Conservation (phyloP, 2,113 vertebrate species). For the Abramis brama region DNA sequence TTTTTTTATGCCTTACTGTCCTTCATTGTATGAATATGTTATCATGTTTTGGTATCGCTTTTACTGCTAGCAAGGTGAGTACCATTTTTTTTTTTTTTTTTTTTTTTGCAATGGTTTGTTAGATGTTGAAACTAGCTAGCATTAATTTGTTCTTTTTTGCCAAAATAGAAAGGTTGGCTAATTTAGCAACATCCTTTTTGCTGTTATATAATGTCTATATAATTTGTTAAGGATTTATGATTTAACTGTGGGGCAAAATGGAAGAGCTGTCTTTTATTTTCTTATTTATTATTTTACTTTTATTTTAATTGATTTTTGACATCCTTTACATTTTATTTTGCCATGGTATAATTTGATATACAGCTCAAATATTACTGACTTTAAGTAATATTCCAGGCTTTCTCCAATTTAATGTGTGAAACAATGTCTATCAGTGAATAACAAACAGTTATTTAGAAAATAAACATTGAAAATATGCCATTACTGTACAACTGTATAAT, state of each 20-base stretch:
- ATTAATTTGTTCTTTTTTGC: conserved; percentile 32
- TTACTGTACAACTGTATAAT: neutral
- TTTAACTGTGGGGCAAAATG: neutral
- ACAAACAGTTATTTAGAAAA: neutral
- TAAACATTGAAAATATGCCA: neutral
- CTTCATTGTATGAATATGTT: conserved; percentile 62
- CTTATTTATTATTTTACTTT: neutral
- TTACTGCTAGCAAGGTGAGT: conserved; percentile 61
- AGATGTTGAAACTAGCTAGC: neutral
- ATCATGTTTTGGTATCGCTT: conserved; percentile 48
- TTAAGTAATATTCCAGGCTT: neutral
- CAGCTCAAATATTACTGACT: neutral
- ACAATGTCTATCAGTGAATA: neutral
- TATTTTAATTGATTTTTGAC: neutral
- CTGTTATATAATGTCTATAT: neutral
- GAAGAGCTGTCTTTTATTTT: neutral
- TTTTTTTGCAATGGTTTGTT: neutral
- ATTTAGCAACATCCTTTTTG: neutral
- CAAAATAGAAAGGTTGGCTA: neutral
- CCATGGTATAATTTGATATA: neutral
- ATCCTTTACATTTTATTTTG: neutral
- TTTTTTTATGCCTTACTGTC: conserved; percentile 27
- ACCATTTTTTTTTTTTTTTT: conserved; percentile 17
- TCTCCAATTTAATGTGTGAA: neutral
- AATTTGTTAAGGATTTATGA: neutral